Percentiles rank a stretch among this genome's conserved stretches.
phyloP scores from a whole-genome alignment of 2,797 vertebrate species.

The Rhadinocentrus ornatus region DNA sequence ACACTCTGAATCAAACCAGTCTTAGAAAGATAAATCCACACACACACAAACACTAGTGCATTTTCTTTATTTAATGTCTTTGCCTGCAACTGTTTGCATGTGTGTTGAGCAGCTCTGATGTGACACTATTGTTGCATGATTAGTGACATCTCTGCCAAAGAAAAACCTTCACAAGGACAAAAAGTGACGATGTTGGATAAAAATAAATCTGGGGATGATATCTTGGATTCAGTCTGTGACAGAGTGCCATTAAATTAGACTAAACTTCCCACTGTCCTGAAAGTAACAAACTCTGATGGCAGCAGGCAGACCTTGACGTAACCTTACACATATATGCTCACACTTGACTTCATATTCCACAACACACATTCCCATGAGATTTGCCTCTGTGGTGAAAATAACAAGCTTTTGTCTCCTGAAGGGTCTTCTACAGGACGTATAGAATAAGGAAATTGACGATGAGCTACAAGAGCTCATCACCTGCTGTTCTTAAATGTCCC shows the following conservation, averaged over 20 bases:
- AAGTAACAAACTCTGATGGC: conserved; percentile 25
- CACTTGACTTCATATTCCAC: not conserved
- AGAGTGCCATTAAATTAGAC: conserved; percentile 26
- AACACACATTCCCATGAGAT: conserved; percentile 16
- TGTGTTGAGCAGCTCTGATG: conserved; percentile 7
- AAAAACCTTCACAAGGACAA: conserved; percentile 41
- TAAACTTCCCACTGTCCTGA: conserved; percentile 16
- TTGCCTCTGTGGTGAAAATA: conserved; percentile 1
- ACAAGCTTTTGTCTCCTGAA: conserved; percentile 15
- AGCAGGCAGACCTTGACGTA: conserved; percentile 51
- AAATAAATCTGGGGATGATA: conserved; percentile 18
- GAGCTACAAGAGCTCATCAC: not conserved
- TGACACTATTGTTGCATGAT: too few relatives aligned
- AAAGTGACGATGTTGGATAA: conserved; percentile 19
- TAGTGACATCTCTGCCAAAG: too few relatives aligned
- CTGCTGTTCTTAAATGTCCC: conserved; percentile 15
- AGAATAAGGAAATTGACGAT: not conserved
- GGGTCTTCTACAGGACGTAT: not conserved
- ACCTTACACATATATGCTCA: conserved; percentile 14
- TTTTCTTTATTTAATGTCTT: too few relatives aligned
- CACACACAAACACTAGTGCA: too few relatives aligned
- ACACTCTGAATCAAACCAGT: too few relatives aligned
- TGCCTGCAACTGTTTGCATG: not conserved
- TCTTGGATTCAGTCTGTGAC: conserved; percentile 32
- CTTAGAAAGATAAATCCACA: too few relatives aligned